Base-by-base conservation (phyloP, 2,113 vertebrate genomes). In the Tupaia tana region DNA sequence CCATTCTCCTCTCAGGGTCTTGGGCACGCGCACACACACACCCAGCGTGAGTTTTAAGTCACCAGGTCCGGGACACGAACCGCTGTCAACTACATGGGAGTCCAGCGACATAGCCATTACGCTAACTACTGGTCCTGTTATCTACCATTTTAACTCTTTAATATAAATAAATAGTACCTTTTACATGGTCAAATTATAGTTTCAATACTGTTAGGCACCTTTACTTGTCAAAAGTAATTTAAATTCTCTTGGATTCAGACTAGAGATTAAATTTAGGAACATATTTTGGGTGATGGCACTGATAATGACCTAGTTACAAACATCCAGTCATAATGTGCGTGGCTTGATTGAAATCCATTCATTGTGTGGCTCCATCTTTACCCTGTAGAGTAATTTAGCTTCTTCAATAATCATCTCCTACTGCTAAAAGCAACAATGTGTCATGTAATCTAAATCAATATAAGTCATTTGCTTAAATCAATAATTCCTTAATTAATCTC, bases 381-480 rank as follows among this genome's bases (percentile, higher is more conserved):
- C 54, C 89, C 67, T 31, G 59, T 77, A 93, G 95, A 96, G 88
- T 90, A 96, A 95, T 97, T 97, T 88, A 82, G 85, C 66, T 96
- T 78, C 61, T 95, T 95, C 95, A 96, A 92, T 95, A 96, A 96
- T 81, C 63, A 82, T 91, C n/a, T 58, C 71, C 85, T 93, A 88
- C 77, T 95, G 94, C 73, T 95, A 75, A 86, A 90, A 95, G 74
- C 74, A 96, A 79, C 59, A n/a, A 34, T 86, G 78, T 85, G 79
- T 56, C 74, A 43, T 90, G 81, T 67, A 96, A 95, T 95, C 73
- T 90, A 97, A 96, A 96, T 95, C 91, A 95, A 96, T 90, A 93
- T 78, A 93, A 90, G 92, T 79, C 88, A 97, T 95, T 96, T 92
- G 81, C 90, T 95, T 96, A 90, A 93, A 89, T 97, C 92, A 97